Conservation (phyloP, 2,888 invertebrate genomes). For the Oscheius sp. region DNA sequence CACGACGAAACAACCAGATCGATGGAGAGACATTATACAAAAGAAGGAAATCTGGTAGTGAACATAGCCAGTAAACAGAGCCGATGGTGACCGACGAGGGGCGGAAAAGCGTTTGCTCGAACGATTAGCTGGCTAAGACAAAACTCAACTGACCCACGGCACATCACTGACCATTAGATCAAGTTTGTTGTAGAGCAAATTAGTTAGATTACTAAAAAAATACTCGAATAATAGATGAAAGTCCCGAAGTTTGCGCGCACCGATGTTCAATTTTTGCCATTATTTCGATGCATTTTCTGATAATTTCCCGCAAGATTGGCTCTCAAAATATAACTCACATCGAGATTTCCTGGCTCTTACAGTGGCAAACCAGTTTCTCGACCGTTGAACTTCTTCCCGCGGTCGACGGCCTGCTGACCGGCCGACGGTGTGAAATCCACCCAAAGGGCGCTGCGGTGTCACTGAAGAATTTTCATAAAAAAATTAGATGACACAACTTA, state of each 20-base stretch:
- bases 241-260: too few relatives aligned
- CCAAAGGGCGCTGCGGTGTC: constrained; percentile 22
- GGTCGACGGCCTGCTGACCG: constrained; percentile 4
- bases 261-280: too few relatives aligned
- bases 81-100: background rate
- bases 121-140: constrained; percentile 26
- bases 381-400: background rate
- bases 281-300: background rate
- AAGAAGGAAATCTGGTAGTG: background rate
- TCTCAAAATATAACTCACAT: constrained; percentile 7
- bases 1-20: background rate
- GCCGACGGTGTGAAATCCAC: constrained; percentile 31
- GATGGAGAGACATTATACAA: background rate
- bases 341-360: constrained; percentile 19
- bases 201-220: too few relatives aligned
- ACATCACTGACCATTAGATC: background rate
- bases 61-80: constrained; percentile 1
- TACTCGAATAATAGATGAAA: too few relatives aligned
- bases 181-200: too few relatives aligned
- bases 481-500: background rate
- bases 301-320: background rate
- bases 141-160: constrained; percentile 17
- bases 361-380: constrained; percentile 17
- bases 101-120: constrained; percentile 25
- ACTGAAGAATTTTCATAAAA: constrained; percentile 17